These are phyloP conservation scores for Porites rus DNA, from an alignment of 92 coral and sea anemone genomes.

Conservation along the genomic window DNA sequence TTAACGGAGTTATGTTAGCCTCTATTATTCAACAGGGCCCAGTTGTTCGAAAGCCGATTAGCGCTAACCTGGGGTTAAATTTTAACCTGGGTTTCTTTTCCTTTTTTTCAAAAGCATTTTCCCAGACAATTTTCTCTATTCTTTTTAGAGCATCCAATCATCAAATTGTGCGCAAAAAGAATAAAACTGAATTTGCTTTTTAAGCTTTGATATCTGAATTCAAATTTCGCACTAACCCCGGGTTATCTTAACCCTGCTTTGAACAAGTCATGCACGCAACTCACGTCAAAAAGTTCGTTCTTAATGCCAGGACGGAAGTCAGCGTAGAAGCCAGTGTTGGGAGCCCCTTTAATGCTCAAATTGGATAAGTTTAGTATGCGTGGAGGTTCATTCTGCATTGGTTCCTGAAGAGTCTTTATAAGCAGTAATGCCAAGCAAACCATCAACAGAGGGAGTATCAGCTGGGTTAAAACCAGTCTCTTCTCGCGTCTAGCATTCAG, in stretches of 20 bases:
- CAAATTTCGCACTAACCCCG: too few relatives aligned
- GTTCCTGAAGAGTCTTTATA: conserved; percentile 53
- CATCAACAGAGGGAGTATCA: conserved; percentile 83
- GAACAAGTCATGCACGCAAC: not conserved
- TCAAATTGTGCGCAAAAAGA: too few relatives aligned
- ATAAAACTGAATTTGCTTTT: too few relatives aligned
- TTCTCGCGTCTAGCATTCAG: conserved; percentile 90
- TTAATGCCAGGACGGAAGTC: conserved; percentile 64
- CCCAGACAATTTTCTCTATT: too few relatives aligned
- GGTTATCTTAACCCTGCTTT: too few relatives aligned
- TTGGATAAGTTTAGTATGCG: conserved; percentile 72
- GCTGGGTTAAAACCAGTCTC: conserved; percentile 81
- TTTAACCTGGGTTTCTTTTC: too few relatives aligned
- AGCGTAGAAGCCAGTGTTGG: conserved; percentile 75
- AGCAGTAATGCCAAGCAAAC: conserved; percentile 80
- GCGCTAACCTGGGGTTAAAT: too few relatives aligned
- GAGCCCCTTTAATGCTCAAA: conserved; percentile 65
- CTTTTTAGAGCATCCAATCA: too few relatives aligned
- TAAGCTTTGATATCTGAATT: too few relatives aligned
- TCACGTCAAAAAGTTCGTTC: conserved; percentile 2
- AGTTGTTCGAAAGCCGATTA: too few relatives aligned
- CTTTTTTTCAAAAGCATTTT: too few relatives aligned
- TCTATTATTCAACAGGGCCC: too few relatives aligned
- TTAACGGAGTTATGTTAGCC: not conserved
- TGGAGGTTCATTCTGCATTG: conserved; percentile 72